These are phyloP conservation scores for Drosophila arizonae DNA, from an alignment of 1,140 invertebrate species.

Conservation along the genomic window DNA sequence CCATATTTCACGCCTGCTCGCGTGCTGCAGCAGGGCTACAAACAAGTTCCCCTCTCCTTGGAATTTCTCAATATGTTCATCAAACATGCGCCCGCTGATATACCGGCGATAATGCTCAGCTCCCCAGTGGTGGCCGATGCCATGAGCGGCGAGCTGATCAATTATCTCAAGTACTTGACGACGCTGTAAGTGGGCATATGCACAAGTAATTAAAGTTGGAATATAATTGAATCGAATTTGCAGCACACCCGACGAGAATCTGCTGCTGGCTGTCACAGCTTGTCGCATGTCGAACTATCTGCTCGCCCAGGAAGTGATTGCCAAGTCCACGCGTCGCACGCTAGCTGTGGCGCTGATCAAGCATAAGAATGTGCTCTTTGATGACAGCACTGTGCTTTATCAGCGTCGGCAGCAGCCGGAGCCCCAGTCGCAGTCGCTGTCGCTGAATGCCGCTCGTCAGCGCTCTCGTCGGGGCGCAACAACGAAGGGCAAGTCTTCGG, in stretches of 20 bases:
- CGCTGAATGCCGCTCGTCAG: conserved; percentile 16
- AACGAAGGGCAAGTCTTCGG: conserved; percentile 26
- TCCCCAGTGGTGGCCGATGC: conserved; percentile 76
- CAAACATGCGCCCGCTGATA: conserved; percentile 63
- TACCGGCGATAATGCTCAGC: conserved; percentile 72
- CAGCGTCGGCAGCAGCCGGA: conserved; percentile 59
- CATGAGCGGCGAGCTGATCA: conserved; percentile 77
- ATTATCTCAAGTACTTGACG: conserved; percentile 71
- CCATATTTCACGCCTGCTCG: conserved; percentile 69
- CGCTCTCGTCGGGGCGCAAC: conserved; percentile 29
- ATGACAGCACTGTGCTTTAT: conserved; percentile 73
- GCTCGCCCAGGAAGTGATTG: conserved; percentile 69
- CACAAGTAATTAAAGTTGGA: too few species aligned
- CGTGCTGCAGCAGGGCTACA: conserved; percentile 67
- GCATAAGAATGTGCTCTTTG: conserved; percentile 78
- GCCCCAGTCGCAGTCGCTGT: conserved; percentile 12
- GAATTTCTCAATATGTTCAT: conserved; percentile 82
- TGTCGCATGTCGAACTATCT: conserved; percentile 81
- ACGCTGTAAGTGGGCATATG: conserved; percentile 54
- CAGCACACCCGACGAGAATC: conserved; percentile 70
- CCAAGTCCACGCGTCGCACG: conserved; percentile 57
- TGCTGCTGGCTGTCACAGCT: conserved; percentile 72
- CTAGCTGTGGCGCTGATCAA: conserved; percentile 71
- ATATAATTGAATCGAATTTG: background rate
- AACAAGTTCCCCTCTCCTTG: conserved; percentile 68